These are phyloP conservation scores for Lutjanus campechanus DNA, from an alignment of 2,797 vertebrate species.

Conservation along the genomic window DNA sequence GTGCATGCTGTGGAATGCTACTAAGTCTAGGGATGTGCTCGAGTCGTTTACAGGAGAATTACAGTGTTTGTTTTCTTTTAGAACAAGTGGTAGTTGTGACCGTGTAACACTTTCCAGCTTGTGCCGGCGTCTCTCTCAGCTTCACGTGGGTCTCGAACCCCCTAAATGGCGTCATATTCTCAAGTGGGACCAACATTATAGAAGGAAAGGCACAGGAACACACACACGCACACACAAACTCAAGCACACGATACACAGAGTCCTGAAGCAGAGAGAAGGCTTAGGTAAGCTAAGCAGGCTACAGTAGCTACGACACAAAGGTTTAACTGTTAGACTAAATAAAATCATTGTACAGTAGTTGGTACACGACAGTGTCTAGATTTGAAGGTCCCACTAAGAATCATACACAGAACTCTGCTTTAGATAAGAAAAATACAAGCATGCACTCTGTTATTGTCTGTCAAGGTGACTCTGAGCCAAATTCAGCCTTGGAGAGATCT, in stretches of 20 bases:
- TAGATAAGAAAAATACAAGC: slow-evolving; percentile 78
- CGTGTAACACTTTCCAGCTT: slow-evolving; percentile 66
- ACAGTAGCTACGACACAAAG: slow-evolving; percentile 86
- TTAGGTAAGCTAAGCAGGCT: slow-evolving; percentile 85
- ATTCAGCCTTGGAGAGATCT: slow-evolving; percentile 54
- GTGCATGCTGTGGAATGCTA: slow-evolving; percentile 82
- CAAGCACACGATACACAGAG: slow-evolving; percentile 82
- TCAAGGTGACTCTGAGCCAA: slow-evolving; percentile 63
- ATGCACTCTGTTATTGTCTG: slow-evolving; percentile 78
- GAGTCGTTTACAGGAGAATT: slow-evolving; percentile 73
- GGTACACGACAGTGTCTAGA: slow-evolving; percentile 78
- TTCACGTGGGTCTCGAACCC: slow-evolving; percentile 60
- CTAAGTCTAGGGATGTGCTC: slow-evolving; percentile 79
- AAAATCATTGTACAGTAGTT: slow-evolving; percentile 80
- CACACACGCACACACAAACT: slow-evolving; percentile 81
- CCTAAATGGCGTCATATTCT: slow-evolving; percentile 81
- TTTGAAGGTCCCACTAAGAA: slow-evolving; percentile 84
- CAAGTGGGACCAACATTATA: slow-evolving; percentile 84
- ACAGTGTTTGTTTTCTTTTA: slow-evolving; percentile 43
- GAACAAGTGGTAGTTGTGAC: slow-evolving; percentile 61
- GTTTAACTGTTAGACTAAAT: slow-evolving; percentile 79
- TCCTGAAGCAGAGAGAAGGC: slow-evolving; percentile 85
- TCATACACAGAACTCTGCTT: slow-evolving; percentile 74
- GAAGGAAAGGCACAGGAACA: slow-evolving; percentile 85
- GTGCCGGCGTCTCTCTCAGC: slow-evolving; percentile 71